Base-by-base conservation (phyloP, 1,140 invertebrate genomes). In the Formica exsecta region DNA sequence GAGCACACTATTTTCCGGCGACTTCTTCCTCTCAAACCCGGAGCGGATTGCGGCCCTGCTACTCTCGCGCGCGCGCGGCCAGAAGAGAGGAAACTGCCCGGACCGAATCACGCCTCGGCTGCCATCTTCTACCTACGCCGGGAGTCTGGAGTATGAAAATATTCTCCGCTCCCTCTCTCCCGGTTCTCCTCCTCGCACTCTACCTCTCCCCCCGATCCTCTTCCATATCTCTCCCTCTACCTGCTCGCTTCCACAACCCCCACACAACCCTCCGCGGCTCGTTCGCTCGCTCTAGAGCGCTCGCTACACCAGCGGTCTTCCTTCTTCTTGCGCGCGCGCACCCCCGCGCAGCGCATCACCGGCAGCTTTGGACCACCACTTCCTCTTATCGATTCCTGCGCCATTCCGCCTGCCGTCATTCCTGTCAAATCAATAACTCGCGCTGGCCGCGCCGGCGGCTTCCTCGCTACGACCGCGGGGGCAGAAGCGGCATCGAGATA, bases 361-460 rank as follows among this genome's bases (percentile, higher is more conserved):
- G 86, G 64, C 85, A 89, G 88, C 89, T 83, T 51, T 91, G 89
- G 88, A 89, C 93, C 94, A 93, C 94, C 94, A 89, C 93, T 94
- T 93, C 94, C 94, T 93, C 93, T 92, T 95, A 95, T 95, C 94
- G 94, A 95, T 95, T 95, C 91, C 94, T 95, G 94, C 94, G 93
- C 94, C 92, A 94, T 94, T 94, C 64, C 76, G 44, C 76, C 76
- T 94, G 92, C 92, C 94, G 93, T 94, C 93, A 92, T 93, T 93
- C 93, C 93, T 91, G 91, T 92, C 90, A 89, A 95, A 95, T 95
- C 94, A 94, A 95, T 95, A 95, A 94, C 92, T 70, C 80, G 76
- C 16, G 44, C 51, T 36, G 59, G 65, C 54, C 68, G 44, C 62
- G 62, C 68, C 54, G 77, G 41, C 61, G 89, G 86, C 68, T 87